Evolutionary conservation across 2,797 vertebrate genomes (phyloP), one percentile per base, ranked within the genome.

Genomic region (Rousettus madagascariensis): DNA sequence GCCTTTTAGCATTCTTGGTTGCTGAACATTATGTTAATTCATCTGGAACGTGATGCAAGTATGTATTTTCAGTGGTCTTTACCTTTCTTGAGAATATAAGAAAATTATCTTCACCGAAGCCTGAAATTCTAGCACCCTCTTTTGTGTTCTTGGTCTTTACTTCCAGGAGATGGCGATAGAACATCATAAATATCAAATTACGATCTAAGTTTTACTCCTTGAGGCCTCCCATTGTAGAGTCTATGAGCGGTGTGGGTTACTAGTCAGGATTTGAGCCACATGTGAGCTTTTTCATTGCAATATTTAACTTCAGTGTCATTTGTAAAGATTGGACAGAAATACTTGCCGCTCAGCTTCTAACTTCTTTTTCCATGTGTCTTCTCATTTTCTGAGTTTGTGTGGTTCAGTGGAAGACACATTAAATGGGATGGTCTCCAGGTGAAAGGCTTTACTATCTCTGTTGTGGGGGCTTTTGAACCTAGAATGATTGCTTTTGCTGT

Each of bases 101-200:
- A 46, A 57, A 95, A 88, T 33, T 3, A 30, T 41, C 17, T 86
- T 74, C 41, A 24, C 13, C 15, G 41, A 96, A 82, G 6, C 33
- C 15, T 71, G 80, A 80, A 94, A 79, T 75, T 36, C 55, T 68
- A 68, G 5, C 33, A 41, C 2, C 16, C 15, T 5, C 55, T 43
- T 86, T 68, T 22, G 3, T 55, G 68, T 72, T 71, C 43, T 57
- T 95, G 41, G 57, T 57, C 16, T 43, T 86, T 93, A 75, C 28
- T 97, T 96, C 98, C 98, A 98, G 98, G 93, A 98, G 98, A 95
- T 98, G 98, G 98, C 97, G 79, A 84, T 80, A 97, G 87, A 97
- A 86, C 95, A 90, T 90, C 95, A 96, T 65, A 94, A 95, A 97
- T 86, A 95, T 89, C 94, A 87, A 86, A 30, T 22, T 20, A 65